phyloP scores from a whole-genome alignment of 2,113 vertebrate species.

The Stercorarius parasiticus region DNA sequence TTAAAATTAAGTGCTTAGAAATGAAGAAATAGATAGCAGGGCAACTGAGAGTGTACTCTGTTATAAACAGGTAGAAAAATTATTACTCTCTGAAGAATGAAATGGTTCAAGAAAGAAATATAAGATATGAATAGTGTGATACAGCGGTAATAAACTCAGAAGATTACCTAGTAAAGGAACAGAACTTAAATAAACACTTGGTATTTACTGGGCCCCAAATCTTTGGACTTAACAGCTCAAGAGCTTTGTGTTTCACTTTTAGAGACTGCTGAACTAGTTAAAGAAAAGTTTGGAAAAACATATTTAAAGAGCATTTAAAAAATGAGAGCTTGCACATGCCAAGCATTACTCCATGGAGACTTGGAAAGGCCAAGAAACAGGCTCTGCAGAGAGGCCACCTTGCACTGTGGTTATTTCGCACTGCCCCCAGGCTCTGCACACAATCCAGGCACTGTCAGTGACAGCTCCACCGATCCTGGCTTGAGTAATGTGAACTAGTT shows the following conservation, averaged over 20 bases:
- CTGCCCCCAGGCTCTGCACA: not conserved
- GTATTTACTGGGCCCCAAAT: not conserved
- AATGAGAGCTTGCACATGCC: not conserved
- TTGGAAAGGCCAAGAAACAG: not conserved
- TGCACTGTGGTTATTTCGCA: too few relatives aligned
- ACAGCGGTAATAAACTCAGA: not conserved
- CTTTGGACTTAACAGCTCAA: not conserved
- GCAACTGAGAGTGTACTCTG: not conserved
- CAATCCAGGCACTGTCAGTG: not conserved
- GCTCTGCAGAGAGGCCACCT: not conserved
- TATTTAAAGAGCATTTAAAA: not conserved
- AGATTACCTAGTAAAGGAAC: not conserved
- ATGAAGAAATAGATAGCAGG: not conserved
- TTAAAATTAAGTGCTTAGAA: not conserved
- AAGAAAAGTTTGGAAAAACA: not conserved
- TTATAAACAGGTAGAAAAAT: not conserved
- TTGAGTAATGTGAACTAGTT: not conserved
- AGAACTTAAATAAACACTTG: not conserved
- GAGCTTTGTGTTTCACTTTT: not conserved
- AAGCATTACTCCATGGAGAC: not conserved
- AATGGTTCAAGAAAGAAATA: not conserved
- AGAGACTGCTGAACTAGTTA: not conserved
- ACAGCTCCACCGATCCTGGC: not conserved
- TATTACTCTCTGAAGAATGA: not conserved
- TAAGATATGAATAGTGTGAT: not conserved